Base-by-base conservation (phyloP, 2,797 vertebrate species). In the Philypnodon macrostomus region DNA sequence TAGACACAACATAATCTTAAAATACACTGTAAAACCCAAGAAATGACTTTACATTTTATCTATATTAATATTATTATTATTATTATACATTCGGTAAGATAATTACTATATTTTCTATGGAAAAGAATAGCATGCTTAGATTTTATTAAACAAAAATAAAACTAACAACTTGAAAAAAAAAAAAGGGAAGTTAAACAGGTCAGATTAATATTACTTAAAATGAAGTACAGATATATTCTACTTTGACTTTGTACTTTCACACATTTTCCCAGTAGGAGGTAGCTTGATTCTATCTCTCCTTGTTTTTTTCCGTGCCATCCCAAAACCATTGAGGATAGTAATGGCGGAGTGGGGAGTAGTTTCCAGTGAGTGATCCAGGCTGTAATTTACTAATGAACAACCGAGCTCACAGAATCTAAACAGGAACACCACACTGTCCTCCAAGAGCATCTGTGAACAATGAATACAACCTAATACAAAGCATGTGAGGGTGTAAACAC, bases 381-480 rank as follows among this genome's bases (percentile, higher is more conserved):
- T 55, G 47, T 60, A 46, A 63, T 63, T 72, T 58, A 23, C 2
- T 41, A 50, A 63, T 49, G 45, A 55, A 47, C 49, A 39, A 48
- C 14, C 31, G 44, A 31, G 30, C 27, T 8, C n/a, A 12, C 2
- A 8, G 15, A 54, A 42, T 58, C 35, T 32, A 44, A 55, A 63
- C 30, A 57, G 53, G 33, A 46, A 33, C 18, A n/a, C 4, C 1
- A 31, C 15, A 2, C 5, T 26, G 26, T 41, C 21, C 35, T 49
- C 27, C 3, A n/a, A 39, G 48, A 11, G 26, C 35, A 26, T 51
- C 51, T 41, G 42, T 44, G 14, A 57, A 47, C 17, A 54, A 67
- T 44, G 14, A 71, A 44, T 21, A 12, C 31, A 11, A 7, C 32
- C 6, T 18, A 74, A 63, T 36, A 27, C 52, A 29, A 63, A 41